Conservation (phyloP, 1,140 invertebrate genomes). For the Trachymyrmex septentrionalis region DNA sequence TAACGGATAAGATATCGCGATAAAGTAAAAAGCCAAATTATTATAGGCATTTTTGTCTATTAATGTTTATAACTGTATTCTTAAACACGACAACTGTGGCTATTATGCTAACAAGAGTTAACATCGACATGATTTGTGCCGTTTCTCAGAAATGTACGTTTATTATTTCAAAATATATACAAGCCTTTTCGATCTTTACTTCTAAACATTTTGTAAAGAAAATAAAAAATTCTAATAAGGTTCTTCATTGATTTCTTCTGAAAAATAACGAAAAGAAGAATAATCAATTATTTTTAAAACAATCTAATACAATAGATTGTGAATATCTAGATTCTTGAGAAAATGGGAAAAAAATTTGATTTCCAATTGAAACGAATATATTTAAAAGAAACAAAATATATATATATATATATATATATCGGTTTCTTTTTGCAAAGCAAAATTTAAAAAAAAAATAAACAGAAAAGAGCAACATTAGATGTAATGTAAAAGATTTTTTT, state of each 20-base stretch:
- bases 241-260: not conserved
- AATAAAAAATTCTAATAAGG: not conserved
- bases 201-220: not conserved
- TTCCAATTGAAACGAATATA: too few species aligned
- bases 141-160: not conserved
- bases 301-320: not conserved
- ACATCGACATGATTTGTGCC: slow-evolving; percentile 1
- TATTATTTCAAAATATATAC: not conserved
- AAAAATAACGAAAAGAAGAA: not conserved
- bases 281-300: not conserved
- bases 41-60: slow-evolving; percentile 10
- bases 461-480: too few species aligned
- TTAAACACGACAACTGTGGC: not conserved
- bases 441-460: too few species aligned
- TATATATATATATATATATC: too few species aligned
- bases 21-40: not conserved
- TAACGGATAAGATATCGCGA: not conserved
- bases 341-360: not conserved
- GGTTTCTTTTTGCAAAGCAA: too few species aligned
- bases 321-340: not conserved
- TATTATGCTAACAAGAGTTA: slow-evolving; percentile 9
- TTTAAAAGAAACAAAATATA: too few species aligned
- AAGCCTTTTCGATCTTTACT: not conserved
- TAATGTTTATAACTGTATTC: slow-evolving; percentile 10
- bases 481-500: too few species aligned